Conservation (phyloP, 2,113 vertebrate species). For the Henicopernis longicauda region DNA sequence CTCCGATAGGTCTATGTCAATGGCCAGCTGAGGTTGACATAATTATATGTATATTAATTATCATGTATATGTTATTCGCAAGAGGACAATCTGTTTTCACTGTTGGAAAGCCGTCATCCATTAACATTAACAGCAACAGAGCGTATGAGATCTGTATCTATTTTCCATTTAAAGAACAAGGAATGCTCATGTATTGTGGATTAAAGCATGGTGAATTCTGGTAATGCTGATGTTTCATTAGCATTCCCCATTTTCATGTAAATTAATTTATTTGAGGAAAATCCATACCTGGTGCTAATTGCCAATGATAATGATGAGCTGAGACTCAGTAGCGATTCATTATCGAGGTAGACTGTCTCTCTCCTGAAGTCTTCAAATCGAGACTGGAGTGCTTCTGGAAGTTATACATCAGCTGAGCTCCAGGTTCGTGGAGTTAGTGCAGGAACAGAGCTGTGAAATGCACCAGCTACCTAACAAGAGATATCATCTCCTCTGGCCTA, state of each 20-base stretch:
- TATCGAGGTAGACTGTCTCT: not conserved
- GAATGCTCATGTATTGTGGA: not conserved
- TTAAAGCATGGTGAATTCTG: not conserved
- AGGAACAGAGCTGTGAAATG: not conserved
- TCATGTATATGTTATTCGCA: not conserved
- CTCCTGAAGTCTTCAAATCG: not conserved
- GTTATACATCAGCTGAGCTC: not conserved
- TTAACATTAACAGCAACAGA: not conserved
- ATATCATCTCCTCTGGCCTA: not conserved
- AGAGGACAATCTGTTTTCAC: not conserved
- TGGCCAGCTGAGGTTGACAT: not conserved
- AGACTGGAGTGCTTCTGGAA: not conserved
- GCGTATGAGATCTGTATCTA: not conserved
- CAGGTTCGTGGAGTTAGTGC: not conserved
- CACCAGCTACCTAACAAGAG: not conserved
- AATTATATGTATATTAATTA: not conserved
- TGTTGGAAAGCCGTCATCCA: not conserved
- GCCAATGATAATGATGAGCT: not conserved
- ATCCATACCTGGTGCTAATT: slow-evolving; percentile 17
- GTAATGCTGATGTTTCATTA: not conserved
- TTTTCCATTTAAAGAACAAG: not conserved
- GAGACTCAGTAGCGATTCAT: not conserved
- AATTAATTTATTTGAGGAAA: slow-evolving; percentile 31
- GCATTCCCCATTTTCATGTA: not conserved
- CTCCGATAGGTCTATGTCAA: fast-evolving